Evolutionary conservation across 2,113 vertebrate genomes (phyloP).

Genomic region (Neofelis nebulosa): DNA sequence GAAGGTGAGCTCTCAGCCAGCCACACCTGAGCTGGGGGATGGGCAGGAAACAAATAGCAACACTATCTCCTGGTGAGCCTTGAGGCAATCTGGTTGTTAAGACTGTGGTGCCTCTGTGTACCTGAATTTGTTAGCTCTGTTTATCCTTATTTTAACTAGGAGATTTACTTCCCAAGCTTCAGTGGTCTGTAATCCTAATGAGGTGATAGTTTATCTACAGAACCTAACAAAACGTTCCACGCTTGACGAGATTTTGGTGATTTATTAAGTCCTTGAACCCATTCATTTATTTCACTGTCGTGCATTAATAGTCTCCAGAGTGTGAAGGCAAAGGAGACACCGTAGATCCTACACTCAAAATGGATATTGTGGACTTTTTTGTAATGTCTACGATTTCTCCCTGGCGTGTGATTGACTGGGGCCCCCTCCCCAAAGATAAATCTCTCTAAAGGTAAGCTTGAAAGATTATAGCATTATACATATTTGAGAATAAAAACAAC

Average conservation of each 20-base stretch:
- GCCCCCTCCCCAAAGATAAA: neutral
- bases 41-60: neutral
- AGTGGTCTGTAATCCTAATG: neutral
- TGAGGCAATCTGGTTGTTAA: neutral
- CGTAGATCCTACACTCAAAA: neutral
- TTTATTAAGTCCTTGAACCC: constrained; percentile 29
- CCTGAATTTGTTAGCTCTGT: accelerated
- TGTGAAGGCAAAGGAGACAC: neutral
- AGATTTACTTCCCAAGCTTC: neutral
- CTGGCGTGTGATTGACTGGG: neutral
- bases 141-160: neutral
- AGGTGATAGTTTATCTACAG: neutral
- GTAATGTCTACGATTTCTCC: neutral
- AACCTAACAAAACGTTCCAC: neutral
- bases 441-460: neutral
- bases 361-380: neutral
- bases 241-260: neutral
- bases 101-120: accelerated
- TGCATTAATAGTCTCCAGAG: neutral
- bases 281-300: constrained; percentile 2
- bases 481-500: neutral
- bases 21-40: too few relatives aligned
- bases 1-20: neutral
- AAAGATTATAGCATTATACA: neutral
- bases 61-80: neutral